Evolutionary conservation across 2,797 vertebrate genomes (phyloP).

Genomic region (Lutra lutra): DNA sequence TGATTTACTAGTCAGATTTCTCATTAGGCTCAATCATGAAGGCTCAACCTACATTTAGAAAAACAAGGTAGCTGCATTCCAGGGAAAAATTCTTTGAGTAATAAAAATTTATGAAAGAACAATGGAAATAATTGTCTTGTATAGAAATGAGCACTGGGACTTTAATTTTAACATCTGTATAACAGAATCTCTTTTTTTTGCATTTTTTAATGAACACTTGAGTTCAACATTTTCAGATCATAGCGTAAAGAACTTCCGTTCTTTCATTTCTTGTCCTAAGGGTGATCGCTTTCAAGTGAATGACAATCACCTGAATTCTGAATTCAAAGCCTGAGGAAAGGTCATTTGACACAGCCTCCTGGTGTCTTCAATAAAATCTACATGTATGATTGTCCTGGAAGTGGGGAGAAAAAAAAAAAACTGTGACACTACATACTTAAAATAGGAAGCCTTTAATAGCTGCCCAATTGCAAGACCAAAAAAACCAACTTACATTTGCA

Average conservation of each 20-base stretch:
- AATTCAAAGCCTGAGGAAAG: background rate
- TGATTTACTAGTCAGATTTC: constrained; percentile 47
- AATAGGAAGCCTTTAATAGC: background rate
- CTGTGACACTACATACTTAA: background rate
- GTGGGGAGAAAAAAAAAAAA: background rate
- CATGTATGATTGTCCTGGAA: background rate
- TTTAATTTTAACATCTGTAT: constrained; percentile 65
- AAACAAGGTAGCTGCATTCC: constrained; percentile 21
- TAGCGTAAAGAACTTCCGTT: background rate
- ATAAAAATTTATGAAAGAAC: constrained; percentile 41
- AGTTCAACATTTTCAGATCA: background rate
- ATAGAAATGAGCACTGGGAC: background rate
- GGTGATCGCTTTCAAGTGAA: constrained; percentile 22
- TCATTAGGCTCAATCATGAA: constrained; percentile 26
- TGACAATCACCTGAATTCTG: constrained; percentile 8
- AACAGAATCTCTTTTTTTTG: background rate
- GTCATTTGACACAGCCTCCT: background rate
- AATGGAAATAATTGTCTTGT: constrained; percentile 54
- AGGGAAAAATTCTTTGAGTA: background rate
- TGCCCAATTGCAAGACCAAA: background rate
- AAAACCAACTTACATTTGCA: background rate
- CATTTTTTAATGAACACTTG: constrained; percentile 35
- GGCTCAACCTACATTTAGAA: background rate
- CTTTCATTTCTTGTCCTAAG: background rate
- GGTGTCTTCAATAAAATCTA: background rate